These are phyloP conservation scores for Mercenaria mercenaria DNA, from an alignment of 1,140 invertebrate species.

Conservation along the genomic window DNA sequence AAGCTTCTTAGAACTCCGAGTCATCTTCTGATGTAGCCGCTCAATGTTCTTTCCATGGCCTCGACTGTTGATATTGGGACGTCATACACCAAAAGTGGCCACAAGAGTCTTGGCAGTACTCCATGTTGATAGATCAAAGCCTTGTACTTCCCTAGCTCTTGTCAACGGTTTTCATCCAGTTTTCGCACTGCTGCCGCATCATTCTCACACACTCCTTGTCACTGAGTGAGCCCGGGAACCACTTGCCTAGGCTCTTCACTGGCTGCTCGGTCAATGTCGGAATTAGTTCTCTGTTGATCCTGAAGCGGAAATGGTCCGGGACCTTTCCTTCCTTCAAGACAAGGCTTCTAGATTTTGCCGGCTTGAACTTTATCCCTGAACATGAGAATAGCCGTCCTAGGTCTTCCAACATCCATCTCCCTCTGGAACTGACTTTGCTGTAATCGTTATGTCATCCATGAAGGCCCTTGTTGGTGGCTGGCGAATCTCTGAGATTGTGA, in stretches of 20 bases:
- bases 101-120: too few relatives aligned
- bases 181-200: not conserved
- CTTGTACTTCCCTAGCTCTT: too few relatives aligned
- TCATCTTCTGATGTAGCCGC: too few relatives aligned
- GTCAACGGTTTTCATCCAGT: slow-evolving; percentile 55
- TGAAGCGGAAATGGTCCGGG: too few relatives aligned
- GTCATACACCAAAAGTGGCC: too few relatives aligned
- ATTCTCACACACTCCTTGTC: slow-evolving; percentile 38
- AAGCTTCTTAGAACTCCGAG: slow-evolving; percentile 45
- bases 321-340: slow-evolving; percentile 62
- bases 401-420: slow-evolving; percentile 37
- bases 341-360: slow-evolving; percentile 49
- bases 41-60: too few relatives aligned
- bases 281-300: not conserved
- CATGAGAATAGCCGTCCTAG: not conserved
- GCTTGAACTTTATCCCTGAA: slow-evolving; percentile 29
- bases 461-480: slow-evolving; percentile 49
- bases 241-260: slow-evolving; percentile 39
- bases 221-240: slow-evolving; percentile 5
- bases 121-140: too few relatives aligned
- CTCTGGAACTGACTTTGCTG: slow-evolving; percentile 32
- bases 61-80: too few relatives aligned
- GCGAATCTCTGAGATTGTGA: slow-evolving; percentile 1
- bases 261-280: not conserved
- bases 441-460: slow-evolving; percentile 64